Base-by-base conservation (phyloP, 2,888 invertebrate genomes). In the Hypena proboscidalis region DNA sequence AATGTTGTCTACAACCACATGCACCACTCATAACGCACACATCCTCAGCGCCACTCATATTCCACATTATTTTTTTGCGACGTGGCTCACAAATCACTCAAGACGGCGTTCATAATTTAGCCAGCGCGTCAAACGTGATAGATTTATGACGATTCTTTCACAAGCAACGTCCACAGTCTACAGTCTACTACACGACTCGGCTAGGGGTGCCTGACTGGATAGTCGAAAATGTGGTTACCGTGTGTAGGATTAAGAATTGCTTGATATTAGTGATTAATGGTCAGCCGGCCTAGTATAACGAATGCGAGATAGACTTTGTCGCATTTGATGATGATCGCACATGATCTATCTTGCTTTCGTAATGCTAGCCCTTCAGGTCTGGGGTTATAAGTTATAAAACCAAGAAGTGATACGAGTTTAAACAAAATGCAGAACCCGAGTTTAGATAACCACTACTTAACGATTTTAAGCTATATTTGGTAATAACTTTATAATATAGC, bases 71-170 rank as follows among this genome's bases (percentile, higher is more conserved):
- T 54, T 64, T 66, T 64, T 64, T 64, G 66, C 66, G 55, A 39
- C 53, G 37, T 54, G 57, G 54, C 70, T 67, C 79, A 82, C 84
- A 84, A 85, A 83, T 85, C 85, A 85, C 80, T 85, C 83, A 82
- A 66, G 74, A 70, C 67, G 66, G 64, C 75, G 73, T 71, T 77
- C 82, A 83, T 84, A 84, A 83, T 77, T 84, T 77, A 77, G 74
- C 72, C 65, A 53, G 63, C 74, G 60, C 72, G 83, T 83, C 84
- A 80, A 64, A 67, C 69, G 60, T 80, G 84, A 85, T 80, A 81
- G 81, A 85, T 84, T 85, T 85, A 85, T 83, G 83, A 83, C 81
- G 73, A 70, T 83, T 83, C 83, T 85, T 85, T 83, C 77, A 77
- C 70, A n/a, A n/a, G n/a, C n/a, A 74, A 78, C 68, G 74, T 65